Base-by-base conservation (phyloP, 1,140 invertebrate species). In the Leptopilina clavipes region DNA sequence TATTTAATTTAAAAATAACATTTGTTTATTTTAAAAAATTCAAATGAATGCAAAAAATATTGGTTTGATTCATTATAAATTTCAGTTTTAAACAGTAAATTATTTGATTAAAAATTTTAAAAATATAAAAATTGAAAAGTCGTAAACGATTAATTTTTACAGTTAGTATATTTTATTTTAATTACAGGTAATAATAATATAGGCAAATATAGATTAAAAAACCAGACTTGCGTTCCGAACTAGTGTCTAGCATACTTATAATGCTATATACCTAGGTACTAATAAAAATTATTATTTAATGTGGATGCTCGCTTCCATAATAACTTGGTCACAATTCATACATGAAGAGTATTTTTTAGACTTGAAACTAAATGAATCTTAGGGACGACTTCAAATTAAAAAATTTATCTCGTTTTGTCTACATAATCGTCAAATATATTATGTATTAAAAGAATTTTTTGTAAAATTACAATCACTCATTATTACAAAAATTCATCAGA, bases 191-290 rank as follows among this genome's bases (percentile, higher is more conserved):
- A 44, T 72, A 54, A 54, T 65, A 65, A 73, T 73, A 18, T 14
- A 76, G 17, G 52, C 40, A 19, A 79, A 59, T 79, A 79, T 74
- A 79, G 74, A 79, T 79, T 79, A 75, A 76, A 73, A 76, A 79
- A 79, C 12, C 40, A 76, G 54, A 74, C 71, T 71, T 76, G 65
- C 70, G 45, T 79, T n/a, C 22, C 56, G 59, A 65, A 65, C 22
- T 31, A 25, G 22, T 31, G 22, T 59, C 56, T 59, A 59, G 10
- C n/a, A 14, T 59, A 31, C 19, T 56, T 11, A 19, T 22, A 25
- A 59, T 59, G 56, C 56, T 8, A 59, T 59, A 59, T 59, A 59
- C 19, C n/a, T n/a, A n/a, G n/a, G n/a, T 31, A 56, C 19, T 7
- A 59, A 65, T 65, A 65, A 14, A 31, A 65, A 25, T 31, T 31